These are phyloP conservation scores for Peromyscus maniculatus DNA, from an alignment of 2,113 vertebrate genomes.

Conservation along the genomic window DNA sequence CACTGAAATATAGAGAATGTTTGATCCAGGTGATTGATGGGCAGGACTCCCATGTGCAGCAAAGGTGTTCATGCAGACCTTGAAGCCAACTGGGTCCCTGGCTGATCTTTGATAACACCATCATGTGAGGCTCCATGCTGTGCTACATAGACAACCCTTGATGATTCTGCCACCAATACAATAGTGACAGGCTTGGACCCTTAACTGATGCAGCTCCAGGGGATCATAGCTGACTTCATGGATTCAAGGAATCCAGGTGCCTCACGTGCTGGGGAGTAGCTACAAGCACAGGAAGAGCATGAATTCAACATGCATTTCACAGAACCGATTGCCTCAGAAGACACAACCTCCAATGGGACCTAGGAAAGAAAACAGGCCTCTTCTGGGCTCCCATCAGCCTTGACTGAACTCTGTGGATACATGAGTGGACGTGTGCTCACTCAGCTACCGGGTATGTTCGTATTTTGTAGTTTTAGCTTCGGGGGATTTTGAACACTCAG, in stretches of 20 bases:
- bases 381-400: too few relatives aligned
- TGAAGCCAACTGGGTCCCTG: neutral
- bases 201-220: neutral
- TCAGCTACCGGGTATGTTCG: neutral
- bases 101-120: neutral
- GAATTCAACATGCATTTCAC: neutral
- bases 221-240: neutral
- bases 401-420: too few relatives aligned
- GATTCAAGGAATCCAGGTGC: neutral
- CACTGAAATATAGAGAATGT: too few relatives aligned
- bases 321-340: neutral
- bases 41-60: neutral
- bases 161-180: neutral
- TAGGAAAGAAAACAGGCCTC: neutral
- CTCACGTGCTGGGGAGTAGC: neutral
- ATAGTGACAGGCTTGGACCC: too few relatives aligned
- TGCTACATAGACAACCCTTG: neutral
- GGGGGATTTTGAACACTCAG: neutral
- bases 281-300: neutral
- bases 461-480: neutral
- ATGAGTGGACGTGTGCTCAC: neutral
- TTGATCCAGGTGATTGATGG: too few relatives aligned
- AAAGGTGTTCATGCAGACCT: neutral
- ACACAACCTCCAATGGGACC: neutral
- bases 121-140: neutral